These are phyloP conservation scores for Eudyptes chrysolophus DNA, from an alignment of 2,113 vertebrate genomes.

Conservation along the genomic window DNA sequence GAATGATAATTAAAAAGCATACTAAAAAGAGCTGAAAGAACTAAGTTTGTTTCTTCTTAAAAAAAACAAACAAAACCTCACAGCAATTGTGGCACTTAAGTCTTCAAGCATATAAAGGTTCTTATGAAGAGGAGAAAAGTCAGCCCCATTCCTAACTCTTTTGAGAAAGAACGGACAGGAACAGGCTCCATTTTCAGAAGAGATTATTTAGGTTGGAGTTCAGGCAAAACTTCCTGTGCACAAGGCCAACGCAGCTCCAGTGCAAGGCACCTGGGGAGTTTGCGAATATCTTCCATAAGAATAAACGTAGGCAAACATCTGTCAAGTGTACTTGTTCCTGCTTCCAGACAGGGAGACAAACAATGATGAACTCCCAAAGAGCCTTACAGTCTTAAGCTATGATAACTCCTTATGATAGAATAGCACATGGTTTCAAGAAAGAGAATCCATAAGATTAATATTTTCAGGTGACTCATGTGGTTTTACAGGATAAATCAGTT, in stretches of 20 bases:
- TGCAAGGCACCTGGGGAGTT: neutral
- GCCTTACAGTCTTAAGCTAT: neutral
- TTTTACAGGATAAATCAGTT: neutral
- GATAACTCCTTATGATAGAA: accelerated
- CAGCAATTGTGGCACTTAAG: neutral
- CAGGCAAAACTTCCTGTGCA: neutral
- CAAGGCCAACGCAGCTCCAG: neutral
- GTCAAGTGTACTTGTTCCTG: neutral
- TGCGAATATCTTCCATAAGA: neutral
- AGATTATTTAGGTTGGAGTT: neutral
- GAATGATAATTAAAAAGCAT: neutral
- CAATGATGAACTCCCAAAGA: neutral
- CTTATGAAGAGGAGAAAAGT: neutral
- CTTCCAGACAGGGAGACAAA: neutral
- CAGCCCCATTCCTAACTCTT: neutral
- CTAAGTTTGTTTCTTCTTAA: neutral
- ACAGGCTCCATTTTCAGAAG: neutral
- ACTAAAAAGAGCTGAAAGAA: neutral
- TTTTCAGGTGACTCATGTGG: neutral
- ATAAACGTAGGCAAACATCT: neutral
- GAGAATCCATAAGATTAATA: neutral
- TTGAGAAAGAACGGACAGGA: neutral
- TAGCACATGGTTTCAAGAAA: neutral
- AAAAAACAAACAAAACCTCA: neutral
- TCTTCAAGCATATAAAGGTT: neutral